Evolutionary conservation across 2,888 invertebrate species (phyloP), one percentile per base, ranked within the genome.

Genomic region (Thecocarcelia acutangulata): DNA sequence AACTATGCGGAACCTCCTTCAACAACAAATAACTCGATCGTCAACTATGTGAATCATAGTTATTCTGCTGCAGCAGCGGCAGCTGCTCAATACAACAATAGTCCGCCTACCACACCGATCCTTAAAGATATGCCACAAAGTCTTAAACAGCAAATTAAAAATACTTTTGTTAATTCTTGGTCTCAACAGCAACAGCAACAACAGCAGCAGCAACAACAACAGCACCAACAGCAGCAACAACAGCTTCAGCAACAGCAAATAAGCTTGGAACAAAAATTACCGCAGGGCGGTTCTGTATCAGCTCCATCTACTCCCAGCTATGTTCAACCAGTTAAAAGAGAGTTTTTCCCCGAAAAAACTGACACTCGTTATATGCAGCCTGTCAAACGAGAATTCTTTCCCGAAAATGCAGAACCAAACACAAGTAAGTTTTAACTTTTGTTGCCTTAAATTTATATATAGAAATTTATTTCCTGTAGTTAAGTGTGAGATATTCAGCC

Each of bases 331-430:
- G 91, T 92, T 4, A 92, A 93, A 58, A 90, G 94, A 74, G 96
- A 96, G 90, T 96, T 96, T 89, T 96, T 96, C 88, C 95, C 96
- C 0, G 95, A 95, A 86, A 94, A 95, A 90, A 94, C 95, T 15
- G 96, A 96, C 66, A 82, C 70, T 56, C 82, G 82, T 48, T 82
- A 82, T 42, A 66, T 78, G 74, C 82, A 82, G 56, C 91, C 92
- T 66, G 91, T 92, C 2, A 92, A 93, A 58, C 91, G 94, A 64
- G 96, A 96, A 90, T 96, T 96, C 90, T 96, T 96, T 88, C 95
- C 96, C 1, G 95, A 95, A 86, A 94, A 95, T 90, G 94, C 95
- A 13, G 96, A 96, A 91, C 96, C 96, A 13, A 96, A 96, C 88
- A 96, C 96, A 91, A 96, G 96, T 96, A 92, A 94, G 95, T 52